These are phyloP conservation scores for Phylloscopus whistleri DNA, from an alignment of 2,113 vertebrate genomes.

Conservation along the genomic window DNA sequence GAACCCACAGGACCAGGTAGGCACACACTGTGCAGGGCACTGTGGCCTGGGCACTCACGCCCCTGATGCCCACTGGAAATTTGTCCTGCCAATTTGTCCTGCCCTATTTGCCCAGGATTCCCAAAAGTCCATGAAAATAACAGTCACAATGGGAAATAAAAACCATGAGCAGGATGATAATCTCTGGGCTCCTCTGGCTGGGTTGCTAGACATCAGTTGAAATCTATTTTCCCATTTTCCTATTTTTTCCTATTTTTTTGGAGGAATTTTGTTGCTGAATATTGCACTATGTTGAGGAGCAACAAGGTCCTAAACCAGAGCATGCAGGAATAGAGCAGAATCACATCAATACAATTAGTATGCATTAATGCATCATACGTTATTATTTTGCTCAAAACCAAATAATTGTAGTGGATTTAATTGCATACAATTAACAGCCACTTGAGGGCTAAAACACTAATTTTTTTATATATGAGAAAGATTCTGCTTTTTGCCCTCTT, in stretches of 20 bases:
- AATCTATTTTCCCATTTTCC: background rate
- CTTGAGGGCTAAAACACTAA: background rate
- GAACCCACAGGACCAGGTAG: rapidly evolving
- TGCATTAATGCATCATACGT: background rate
- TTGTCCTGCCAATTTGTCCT: background rate
- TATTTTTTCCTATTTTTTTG: no score
- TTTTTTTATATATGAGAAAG: background rate
- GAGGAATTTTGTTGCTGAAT: background rate
- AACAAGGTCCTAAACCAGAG: background rate
- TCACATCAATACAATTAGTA: background rate
- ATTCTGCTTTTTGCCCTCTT: background rate
- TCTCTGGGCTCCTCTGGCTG: background rate
- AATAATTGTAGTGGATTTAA: background rate
- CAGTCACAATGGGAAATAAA: background rate
- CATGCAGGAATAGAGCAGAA: background rate
- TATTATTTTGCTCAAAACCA: background rate
- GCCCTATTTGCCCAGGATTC: background rate
- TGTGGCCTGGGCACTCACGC: rapidly evolving
- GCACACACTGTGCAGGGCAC: rapidly evolving
- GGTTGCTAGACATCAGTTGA: background rate
- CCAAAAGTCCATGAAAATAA: background rate
- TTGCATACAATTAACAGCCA: background rate
- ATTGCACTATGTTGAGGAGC: background rate
- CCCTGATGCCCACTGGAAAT: background rate
- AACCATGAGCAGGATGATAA: background rate